Conservation (phyloP, 1,140 invertebrate genomes). For the Drosophila repletoides region DNA sequence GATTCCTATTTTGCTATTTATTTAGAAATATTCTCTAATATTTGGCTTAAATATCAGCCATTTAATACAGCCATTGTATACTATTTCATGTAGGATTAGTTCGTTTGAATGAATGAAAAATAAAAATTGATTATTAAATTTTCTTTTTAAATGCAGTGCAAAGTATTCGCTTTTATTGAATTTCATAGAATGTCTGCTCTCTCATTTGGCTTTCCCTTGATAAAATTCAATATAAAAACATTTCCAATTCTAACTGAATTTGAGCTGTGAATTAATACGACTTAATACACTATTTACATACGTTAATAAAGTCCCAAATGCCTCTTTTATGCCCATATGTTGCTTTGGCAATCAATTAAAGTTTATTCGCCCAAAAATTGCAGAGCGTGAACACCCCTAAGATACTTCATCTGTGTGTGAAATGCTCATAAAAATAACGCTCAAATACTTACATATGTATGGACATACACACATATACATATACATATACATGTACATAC, state of each 20-base stretch:
- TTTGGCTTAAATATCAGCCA: too few relatives aligned
- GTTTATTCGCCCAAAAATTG: conserved; percentile 11
- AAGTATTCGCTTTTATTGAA: too few relatives aligned
- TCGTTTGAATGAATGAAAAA: too few relatives aligned
- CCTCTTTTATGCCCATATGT: conserved; percentile 25
- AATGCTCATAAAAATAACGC: conserved; percentile 42
- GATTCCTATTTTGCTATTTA: too few relatives aligned
- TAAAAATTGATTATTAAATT: too few relatives aligned
- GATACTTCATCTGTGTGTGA: conserved; percentile 20
- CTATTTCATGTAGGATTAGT: too few relatives aligned
- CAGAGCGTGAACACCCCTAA: conserved; percentile 28
- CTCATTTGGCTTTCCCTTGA: too few relatives aligned
- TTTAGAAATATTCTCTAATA: too few relatives aligned
- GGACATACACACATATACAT: conserved; percentile 6
- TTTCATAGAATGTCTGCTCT: too few relatives aligned
- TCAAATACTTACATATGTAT: conserved; percentile 25
- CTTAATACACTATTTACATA: conserved; percentile 28
- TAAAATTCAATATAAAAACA: neutral
- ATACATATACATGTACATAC: conserved; percentile 26
- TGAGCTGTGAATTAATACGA: neutral
- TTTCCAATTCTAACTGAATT: neutral
- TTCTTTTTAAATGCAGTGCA: too few relatives aligned
- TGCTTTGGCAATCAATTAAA: conserved; percentile 48
- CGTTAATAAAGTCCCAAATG: conserved; percentile 4
- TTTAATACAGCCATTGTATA: too few relatives aligned